Base-by-base conservation (phyloP, 1,140 invertebrate species). In the Ceratosolen solmsi region DNA sequence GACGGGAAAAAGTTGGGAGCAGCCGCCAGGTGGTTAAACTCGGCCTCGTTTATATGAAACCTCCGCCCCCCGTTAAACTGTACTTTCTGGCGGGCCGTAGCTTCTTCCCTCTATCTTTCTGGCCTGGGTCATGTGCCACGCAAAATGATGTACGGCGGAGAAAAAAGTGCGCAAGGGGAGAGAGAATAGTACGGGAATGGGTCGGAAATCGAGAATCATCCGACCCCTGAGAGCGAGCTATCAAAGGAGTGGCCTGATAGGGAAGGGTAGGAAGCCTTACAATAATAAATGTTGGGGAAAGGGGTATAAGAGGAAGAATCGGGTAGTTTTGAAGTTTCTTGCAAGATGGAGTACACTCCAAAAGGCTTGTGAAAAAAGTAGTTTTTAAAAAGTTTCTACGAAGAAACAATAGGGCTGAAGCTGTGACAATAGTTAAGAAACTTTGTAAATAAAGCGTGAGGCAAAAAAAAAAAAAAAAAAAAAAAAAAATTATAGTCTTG, bases 11-110 rank as follows among this genome's bases (percentile, higher is more conserved):
- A 78, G 76, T 78, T 78, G 60, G 76, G 58, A 60, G 25, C 38
- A 27, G 41, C 75, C 60, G 76, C 41, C 63, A 78, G 76, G 76
- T 78, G 76, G 76, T 78, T 70, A 77, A 78, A 78, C 30, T 78
- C 76, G 46, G 60, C 25, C 63, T 77, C 75, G 30, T 33, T 65
- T 65, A 65, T 65, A 33, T 25, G 30, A 65, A 25, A 36, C 27
- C 60, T 27, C 60, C 33, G 3, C 60, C 15, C 2, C 8, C 27
- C 1, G 5, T 20, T 36, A 3, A 56, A 56, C 2, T n/a, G 54
- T n/a, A n/a, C 60, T 65, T 36, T 15, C 9, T 13, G n/a, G 27
- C 27, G 41, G 38, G 22, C 15, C 2, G 3, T 5, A 17, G 3
- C 36, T 49, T 63, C 33, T 49, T 63, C 33, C 20, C 73, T 63